A percentile compares a stretch with the other conserved stretches of the same genome.
These are phyloP conservation scores for Hypomecis atomaria DNA, from an alignment of 2,888 invertebrate species.

Conservation along the genomic window DNA sequence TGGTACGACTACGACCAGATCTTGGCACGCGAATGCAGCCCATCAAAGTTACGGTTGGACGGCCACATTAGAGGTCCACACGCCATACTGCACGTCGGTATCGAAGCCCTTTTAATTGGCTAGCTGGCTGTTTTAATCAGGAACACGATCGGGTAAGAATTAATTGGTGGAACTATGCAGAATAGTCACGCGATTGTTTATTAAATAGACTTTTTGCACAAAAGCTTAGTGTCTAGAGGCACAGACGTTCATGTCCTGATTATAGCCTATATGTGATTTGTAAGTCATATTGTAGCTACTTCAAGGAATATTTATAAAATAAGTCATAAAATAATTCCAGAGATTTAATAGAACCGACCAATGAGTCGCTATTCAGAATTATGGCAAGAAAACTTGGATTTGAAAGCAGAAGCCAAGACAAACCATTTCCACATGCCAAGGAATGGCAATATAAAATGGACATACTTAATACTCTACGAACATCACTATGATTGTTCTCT, in stretches of 20 bases:
- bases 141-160: slow-evolving; percentile 10
- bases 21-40: slow-evolving; percentile 44
- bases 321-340: neutral
- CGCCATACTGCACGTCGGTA: slow-evolving; percentile 32
- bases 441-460: too few relatives aligned
- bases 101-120: slow-evolving; percentile 34
- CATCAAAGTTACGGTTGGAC: slow-evolving; percentile 52
- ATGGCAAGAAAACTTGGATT: too few relatives aligned
- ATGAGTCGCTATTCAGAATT: too few relatives aligned
- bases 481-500: too few relatives aligned
- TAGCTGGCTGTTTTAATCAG: slow-evolving; percentile 16
- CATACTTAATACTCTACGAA: too few relatives aligned
- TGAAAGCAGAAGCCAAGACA: too few relatives aligned
- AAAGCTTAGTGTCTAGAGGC: neutral
- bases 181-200: slow-evolving; percentile 25
- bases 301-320: neutral
- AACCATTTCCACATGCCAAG: too few relatives aligned
- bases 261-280: neutral
- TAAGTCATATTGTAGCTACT: neutral
- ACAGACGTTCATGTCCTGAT: neutral
- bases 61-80: slow-evolving; percentile 31
- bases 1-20: slow-evolving; percentile 22
- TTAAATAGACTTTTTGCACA: slow-evolving; percentile 1
- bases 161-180: slow-evolving; percentile 19
- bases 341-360: too few relatives aligned